Evolutionary conservation across 2,113 vertebrate species (phyloP).

Genomic region (Tetrax tetrax): DNA sequence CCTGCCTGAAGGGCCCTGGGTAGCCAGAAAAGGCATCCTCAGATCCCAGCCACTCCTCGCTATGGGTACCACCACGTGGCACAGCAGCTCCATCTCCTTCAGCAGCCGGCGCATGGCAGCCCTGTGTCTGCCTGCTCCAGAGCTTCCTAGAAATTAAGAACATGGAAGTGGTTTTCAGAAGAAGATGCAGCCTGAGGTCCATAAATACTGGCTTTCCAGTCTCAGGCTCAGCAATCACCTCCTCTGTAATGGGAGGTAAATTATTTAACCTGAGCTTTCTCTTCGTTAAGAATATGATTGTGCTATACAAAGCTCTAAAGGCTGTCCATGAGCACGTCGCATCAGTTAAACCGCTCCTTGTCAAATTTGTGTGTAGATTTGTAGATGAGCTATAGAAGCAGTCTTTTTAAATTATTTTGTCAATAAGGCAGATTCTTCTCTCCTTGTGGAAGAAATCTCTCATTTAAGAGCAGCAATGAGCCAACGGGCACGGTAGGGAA

Average conservation of each 20-base stretch:
- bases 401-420: not conserved
- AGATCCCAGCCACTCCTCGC: not conserved
- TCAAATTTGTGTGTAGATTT: not conserved
- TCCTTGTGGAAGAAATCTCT: not conserved
- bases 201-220: not conserved
- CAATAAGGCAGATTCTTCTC: not conserved
- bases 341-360: not conserved
- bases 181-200: not conserved
- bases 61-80: fast-evolving
- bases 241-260: not conserved
- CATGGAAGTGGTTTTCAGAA: not conserved
- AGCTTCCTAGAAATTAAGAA: not conserved
- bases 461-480: not conserved
- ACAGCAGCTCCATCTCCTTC: not conserved
- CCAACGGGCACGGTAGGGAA: not conserved
- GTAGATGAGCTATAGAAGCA: not conserved
- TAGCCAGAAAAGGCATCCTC: not conserved
- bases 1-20: not conserved
- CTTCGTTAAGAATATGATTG: not conserved
- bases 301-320: not conserved
- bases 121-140: not conserved
- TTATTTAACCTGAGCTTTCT: not conserved
- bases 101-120: fast-evolving
- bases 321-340: not conserved
- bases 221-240: not conserved